These are phyloP conservation scores for Rhynchonycteris naso DNA, from an alignment of 2,797 vertebrate genomes.

Conservation along the genomic window DNA sequence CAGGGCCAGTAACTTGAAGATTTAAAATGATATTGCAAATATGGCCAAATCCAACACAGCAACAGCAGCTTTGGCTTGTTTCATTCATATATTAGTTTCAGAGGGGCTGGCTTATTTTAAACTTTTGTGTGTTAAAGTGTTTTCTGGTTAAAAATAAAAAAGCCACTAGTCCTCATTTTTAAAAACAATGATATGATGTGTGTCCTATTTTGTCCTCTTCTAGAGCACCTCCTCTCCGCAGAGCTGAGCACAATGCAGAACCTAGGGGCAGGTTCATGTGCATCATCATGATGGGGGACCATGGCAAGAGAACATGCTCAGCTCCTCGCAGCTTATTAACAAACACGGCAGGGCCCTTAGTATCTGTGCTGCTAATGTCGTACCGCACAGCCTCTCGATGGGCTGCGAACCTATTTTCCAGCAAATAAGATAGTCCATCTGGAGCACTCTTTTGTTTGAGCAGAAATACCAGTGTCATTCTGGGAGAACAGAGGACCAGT, in stretches of 20 bases:
- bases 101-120: background rate
- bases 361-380: background rate
- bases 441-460: background rate
- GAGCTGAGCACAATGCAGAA: rapidly evolving
- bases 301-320: rapidly evolving
- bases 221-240: background rate
- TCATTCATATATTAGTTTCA: background rate
- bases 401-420: background rate
- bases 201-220: background rate
- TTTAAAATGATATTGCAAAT: background rate
- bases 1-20: background rate
- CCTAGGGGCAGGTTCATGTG: rapidly evolving
- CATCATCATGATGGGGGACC: rapidly evolving
- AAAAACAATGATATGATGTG: too few species aligned
- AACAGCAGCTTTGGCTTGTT: background rate
- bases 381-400: background rate
- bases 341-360: background rate
- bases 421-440: background rate
- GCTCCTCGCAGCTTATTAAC: rapidly evolving
- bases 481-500: too few species aligned
- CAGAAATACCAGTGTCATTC: background rate
- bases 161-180: background rate
- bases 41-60: background rate
- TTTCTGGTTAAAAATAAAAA: background rate
- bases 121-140: background rate